These are phyloP conservation scores for Drosophila pallidifrons DNA, from an alignment of 1,140 invertebrate species.

Conservation along the genomic window DNA sequence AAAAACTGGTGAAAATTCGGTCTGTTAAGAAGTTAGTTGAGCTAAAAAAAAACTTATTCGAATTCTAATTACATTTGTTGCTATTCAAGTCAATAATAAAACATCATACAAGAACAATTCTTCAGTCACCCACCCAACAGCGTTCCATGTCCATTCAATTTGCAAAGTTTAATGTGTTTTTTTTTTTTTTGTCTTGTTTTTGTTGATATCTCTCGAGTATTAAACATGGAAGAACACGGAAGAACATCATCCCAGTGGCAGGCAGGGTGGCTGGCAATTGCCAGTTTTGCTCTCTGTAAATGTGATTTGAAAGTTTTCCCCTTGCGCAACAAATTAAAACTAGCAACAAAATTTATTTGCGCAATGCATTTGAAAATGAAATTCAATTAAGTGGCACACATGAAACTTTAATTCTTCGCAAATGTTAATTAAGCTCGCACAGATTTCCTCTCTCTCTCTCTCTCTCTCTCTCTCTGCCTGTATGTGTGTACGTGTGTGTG, in stretches of 20 bases:
- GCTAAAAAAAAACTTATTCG: conserved; percentile 13
- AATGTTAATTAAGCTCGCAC: conserved; percentile 68
- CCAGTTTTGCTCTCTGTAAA: conserved; percentile 36
- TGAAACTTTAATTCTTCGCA: conserved; percentile 51
- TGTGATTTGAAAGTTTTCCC: conserved; percentile 73
- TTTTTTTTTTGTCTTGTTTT: background rate
- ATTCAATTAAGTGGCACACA: conserved; percentile 69
- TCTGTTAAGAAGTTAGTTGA: conserved; percentile 16
- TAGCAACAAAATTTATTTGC: conserved; percentile 70
- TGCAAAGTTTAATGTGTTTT: conserved; percentile 59
- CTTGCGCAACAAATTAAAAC: conserved; percentile 63
- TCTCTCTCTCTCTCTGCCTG: background rate
- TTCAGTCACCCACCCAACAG: background rate
- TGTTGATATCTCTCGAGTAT: conserved; percentile 75
- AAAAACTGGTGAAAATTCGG: conserved; percentile 42
- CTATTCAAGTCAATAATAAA: conserved; percentile 57
- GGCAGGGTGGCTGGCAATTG: conserved; percentile 17
- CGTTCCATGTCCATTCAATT: conserved; percentile 62
- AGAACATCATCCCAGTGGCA: background rate
- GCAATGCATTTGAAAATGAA: conserved; percentile 69
- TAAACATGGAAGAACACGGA: conserved; percentile 11
- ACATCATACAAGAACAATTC: conserved; percentile 20
- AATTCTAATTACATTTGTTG: conserved; percentile 52
- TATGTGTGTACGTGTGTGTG: background rate
- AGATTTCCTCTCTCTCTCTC: conserved; percentile 26